These are phyloP conservation scores for Ploceus nigricollis DNA, from an alignment of 2,113 vertebrate species.

Conservation along the genomic window DNA sequence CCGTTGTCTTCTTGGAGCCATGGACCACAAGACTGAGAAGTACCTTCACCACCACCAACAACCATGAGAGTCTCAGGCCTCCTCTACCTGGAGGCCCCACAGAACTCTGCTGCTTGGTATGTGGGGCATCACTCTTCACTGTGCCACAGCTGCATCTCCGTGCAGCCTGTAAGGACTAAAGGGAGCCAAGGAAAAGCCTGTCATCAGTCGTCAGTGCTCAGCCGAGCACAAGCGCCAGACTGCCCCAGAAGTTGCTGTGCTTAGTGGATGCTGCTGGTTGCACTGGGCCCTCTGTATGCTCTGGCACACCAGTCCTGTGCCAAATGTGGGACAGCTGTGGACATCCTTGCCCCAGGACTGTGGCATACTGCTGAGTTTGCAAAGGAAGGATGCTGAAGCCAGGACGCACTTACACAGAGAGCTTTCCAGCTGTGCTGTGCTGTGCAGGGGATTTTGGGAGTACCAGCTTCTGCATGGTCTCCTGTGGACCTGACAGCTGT, in stretches of 20 bases:
- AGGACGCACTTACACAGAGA: background rate
- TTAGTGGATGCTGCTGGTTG: background rate
- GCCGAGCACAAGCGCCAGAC: background rate
- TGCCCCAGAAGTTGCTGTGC: background rate
- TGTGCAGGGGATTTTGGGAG: background rate
- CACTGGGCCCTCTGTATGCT: background rate
- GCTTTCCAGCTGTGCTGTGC: background rate
- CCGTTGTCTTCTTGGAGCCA: background rate
- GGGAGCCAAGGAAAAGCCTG: background rate
- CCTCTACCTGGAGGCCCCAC: background rate
- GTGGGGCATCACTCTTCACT: background rate
- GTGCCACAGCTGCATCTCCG: background rate
- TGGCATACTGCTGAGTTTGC: background rate
- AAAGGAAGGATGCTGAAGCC: background rate
- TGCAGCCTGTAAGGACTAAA: background rate
- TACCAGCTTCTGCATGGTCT: background rate
- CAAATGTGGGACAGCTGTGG: background rate
- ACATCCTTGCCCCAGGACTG: background rate
- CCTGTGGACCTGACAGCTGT: background rate
- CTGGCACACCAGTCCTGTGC: background rate
- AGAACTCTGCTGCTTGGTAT: background rate
- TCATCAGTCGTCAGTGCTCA: background rate
- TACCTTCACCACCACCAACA: background rate
- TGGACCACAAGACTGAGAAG: background rate
- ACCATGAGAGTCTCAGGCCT: fast-evolving